Base-by-base conservation (phyloP, 2,888 invertebrate species). In the Hemaris fuciformis region DNA sequence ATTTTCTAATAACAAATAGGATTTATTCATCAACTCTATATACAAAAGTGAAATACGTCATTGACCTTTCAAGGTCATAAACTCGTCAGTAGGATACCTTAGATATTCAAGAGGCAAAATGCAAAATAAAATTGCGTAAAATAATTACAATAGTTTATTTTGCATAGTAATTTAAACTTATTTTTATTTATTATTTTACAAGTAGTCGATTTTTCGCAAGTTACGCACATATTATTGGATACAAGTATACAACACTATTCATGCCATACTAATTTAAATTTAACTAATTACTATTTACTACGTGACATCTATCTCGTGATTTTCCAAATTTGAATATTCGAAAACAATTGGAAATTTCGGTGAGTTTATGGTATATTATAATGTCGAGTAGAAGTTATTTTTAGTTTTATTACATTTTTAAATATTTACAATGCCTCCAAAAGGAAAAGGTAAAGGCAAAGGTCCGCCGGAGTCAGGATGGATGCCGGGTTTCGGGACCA, bases 391-490 rank as follows among this genome's bases (percentile, higher is more conserved):
- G 81, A 79, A 72, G 68, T 71, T 77, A 76, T 77, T 74, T 70
- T 64, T 67, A 69, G 64, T 75, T 70, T 57, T 71, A 63, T 69
- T 67, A 67, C 75, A n/a, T n/a, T n/a, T n/a, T n/a, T n/a, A n/a
- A n/a, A n/a, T 68, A 62, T 73, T 61, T 70, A 68, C 70, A 84
- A 91, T 91, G 91, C 79, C 79, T 53, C 84, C 81, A 60, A 90
- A 89, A 79, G 80, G 76, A 72, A 71, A 79, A 78, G 65, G 77
- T 73, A 59, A 85, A 81, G 68, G 68, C 27, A 89, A 91, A 70
- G 86, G 85, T 43, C 83, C 85, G 1, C 85, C 89, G 8, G 90
- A 91, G 66, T 91, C 92, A 79, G 92, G 91, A 83, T 91, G 92
- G 91, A 83, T 75, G 85, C 91, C 92, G 20, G 91, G 91, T 34